Evolutionary conservation across 2,113 vertebrate species (phyloP), one percentile per base, ranked within the genome.

Genomic region (Carassius gibelio): DNA sequence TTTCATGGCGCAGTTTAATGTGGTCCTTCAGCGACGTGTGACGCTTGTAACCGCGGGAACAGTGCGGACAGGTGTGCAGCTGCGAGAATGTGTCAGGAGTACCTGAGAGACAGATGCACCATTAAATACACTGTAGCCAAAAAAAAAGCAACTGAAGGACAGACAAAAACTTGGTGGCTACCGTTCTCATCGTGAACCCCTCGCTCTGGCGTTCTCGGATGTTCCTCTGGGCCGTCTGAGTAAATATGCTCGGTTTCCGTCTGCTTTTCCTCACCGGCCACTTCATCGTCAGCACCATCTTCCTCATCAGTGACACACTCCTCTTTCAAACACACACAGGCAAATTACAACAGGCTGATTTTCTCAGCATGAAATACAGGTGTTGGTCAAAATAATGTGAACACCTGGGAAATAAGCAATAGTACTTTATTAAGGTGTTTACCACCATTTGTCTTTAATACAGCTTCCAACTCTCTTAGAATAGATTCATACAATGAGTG

Each of bases 11-110:
- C 57, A 98, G 98, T 89, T 97, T 99, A 64, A 99, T 98, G 94
- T 99, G 98, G 83, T 99, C 98, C 92, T 99, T 99, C 90, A 99
- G 93, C 23, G 98, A 98, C 82, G 98, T 97, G 80, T 97, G 97
- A 85, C 98, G 97, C 83, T 99, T 99, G 94, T 99, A 99, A 85
- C 97, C 97, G 81, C 98, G 95, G 15, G 98, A 97, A 83, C 98
- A 99, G 89, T 99, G 99, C 0, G 98, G 98, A 90, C 98, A 99
- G 2, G 96, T 98, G 83, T 98, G 96, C 88, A 99, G 92, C 10
- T 98, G 96, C 64, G 97, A 96, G 92, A 98, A 97, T 2, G 96
- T 94, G 61, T 99, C 97, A 0, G 97, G 96, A 0, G 97, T 97
- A 90, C 98, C 98, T 99, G 77, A 64, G 34, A 80, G 74, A 85